These are phyloP conservation scores for Pseudobourletiella spinata DNA, from an alignment of 1,140 invertebrate species.

Conservation along the genomic window DNA sequence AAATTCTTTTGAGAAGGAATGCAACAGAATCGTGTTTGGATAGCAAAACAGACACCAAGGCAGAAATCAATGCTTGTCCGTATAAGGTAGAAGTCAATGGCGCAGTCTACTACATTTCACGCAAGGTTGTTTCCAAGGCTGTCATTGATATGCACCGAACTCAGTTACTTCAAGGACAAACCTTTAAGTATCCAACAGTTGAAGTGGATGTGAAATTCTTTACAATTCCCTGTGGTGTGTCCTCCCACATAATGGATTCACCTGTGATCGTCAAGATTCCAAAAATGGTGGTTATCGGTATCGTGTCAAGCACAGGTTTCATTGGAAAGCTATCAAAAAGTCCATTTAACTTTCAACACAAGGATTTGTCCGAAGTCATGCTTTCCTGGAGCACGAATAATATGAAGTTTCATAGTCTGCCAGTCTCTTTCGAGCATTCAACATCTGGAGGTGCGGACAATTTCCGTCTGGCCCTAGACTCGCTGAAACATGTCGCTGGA, in stretches of 20 bases:
- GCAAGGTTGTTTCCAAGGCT: neutral
- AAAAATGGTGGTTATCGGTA: neutral
- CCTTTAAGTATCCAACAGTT: neutral
- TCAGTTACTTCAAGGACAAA: neutral
- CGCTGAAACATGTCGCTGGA: neutral
- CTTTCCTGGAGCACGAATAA: neutral
- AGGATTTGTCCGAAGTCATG: neutral
- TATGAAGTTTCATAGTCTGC: neutral
- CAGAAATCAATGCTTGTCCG: neutral
- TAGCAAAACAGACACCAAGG: neutral
- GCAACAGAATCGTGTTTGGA: neutral
- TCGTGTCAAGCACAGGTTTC: neutral
- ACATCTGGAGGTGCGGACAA: neutral
- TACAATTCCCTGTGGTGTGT: neutral
- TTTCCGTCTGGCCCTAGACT: neutral
- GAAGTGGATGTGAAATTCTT: neutral
- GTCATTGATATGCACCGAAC: neutral
- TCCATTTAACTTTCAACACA: neutral
- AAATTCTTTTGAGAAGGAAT: neutral
- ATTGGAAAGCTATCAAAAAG: neutral
- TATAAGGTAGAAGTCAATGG: neutral
- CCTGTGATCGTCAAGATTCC: neutral
- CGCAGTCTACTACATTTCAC: neutral
- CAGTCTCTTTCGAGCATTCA: neutral
- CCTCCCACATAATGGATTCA: neutral